phyloP scores from a whole-genome alignment of 2,113 vertebrate genomes.

The Nerophis lumbriciformis region DNA sequence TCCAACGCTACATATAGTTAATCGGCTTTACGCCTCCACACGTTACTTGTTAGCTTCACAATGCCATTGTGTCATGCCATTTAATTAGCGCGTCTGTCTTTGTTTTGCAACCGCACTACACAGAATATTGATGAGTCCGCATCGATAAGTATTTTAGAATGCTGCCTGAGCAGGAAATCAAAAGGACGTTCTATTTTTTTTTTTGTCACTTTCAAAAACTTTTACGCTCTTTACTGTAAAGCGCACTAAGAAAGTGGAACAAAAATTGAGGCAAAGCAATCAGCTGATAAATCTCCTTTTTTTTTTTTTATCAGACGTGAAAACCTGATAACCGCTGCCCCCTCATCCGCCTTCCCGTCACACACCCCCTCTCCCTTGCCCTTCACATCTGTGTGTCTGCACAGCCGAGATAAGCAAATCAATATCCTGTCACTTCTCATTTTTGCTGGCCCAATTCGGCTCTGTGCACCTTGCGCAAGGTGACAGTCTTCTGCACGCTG shows the following conservation, averaged over 20 bases:
- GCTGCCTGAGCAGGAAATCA: constrained; percentile 38
- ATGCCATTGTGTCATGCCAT: constrained; percentile 30
- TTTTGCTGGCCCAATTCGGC: constrained; percentile 75
- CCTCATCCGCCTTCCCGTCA: constrained; percentile 18
- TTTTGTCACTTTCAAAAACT: constrained; percentile 57
- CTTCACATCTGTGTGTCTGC: constrained; percentile 77
- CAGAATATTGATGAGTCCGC: constrained; percentile 47
- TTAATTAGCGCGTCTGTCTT: constrained; percentile 46
- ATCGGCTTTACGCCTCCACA: not conserved
- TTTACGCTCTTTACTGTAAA: constrained; percentile 56
- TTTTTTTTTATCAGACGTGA: constrained; percentile 70
- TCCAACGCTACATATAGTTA: not conserved
- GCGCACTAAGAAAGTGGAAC: constrained; percentile 65
- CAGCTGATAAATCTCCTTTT: constrained; percentile 67
- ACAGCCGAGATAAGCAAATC: constrained; percentile 79
- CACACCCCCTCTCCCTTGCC: constrained; percentile 55
- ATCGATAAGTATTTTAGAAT: constrained; percentile 60
- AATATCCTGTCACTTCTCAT: constrained; percentile 81
- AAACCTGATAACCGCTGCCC: constrained; percentile 70
- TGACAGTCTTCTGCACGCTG: constrained; percentile 68
- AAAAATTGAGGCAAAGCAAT: constrained; percentile 72
- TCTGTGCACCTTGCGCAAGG: constrained; percentile 73
- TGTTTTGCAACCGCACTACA: constrained; percentile 53
- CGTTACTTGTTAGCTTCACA: constrained; percentile 23
- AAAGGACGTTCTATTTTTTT: constrained; percentile 31